These are phyloP conservation scores for Monopis laevigella DNA, from an alignment of 2,888 invertebrate species.

Conservation along the genomic window DNA sequence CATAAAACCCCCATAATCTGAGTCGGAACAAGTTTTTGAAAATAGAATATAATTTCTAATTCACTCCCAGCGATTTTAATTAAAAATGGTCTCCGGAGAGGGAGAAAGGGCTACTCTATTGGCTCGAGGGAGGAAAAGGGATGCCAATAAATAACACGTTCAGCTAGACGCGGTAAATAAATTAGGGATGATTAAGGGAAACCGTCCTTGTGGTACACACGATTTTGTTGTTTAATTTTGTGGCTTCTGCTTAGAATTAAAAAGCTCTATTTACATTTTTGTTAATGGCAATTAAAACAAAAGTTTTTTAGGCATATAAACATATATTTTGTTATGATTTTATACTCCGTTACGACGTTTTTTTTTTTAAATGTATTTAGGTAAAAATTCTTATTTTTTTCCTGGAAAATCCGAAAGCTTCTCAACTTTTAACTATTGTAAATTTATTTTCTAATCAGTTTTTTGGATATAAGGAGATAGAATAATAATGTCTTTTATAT, in stretches of 20 bases:
- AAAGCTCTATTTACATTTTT: constrained; percentile 3
- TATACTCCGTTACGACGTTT: too few relatives aligned
- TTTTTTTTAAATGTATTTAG: too few relatives aligned
- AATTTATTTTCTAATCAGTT: too few relatives aligned
- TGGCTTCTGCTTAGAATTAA: constrained; percentile 4
- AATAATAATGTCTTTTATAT: too few relatives aligned
- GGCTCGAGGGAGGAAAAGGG: constrained; percentile 44
- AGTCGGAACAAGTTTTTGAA: constrained; percentile 65
- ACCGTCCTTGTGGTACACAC: constrained; percentile 52
- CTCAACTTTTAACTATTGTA: too few relatives aligned
- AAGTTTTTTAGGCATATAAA: too few relatives aligned
- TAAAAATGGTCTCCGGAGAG: constrained; percentile 64
- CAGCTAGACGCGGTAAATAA: constrained; percentile 60
- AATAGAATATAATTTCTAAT: constrained; percentile 69
- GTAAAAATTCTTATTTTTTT: too few relatives aligned
- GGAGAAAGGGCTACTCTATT: constrained; percentile 37
- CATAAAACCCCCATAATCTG: constrained; percentile 66
- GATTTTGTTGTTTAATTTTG: constrained; percentile 19
- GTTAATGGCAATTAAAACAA: background rate
- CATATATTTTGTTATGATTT: too few relatives aligned
- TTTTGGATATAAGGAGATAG: too few relatives aligned
- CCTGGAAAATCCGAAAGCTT: too few relatives aligned
- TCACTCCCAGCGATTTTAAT: constrained; percentile 64
- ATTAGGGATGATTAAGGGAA: constrained; percentile 66
- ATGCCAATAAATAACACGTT: constrained; percentile 54